These are phyloP conservation scores for Mormyrops boulengeri DNA, from an alignment of 2,797 vertebrate genomes.

Conservation along the genomic window DNA sequence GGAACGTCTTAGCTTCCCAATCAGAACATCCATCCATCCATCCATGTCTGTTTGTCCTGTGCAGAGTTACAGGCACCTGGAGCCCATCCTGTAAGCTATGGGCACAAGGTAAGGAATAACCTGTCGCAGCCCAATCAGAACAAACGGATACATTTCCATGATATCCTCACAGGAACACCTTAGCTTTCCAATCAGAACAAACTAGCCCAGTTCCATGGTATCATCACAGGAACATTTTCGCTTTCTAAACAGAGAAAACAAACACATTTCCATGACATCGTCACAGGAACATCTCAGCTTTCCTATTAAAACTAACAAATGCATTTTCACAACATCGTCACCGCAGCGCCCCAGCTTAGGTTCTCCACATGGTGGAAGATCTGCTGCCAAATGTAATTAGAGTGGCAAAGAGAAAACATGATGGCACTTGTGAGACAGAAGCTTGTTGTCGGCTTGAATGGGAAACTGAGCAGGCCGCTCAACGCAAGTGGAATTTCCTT, in stretches of 20 bases:
- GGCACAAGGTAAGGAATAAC: not conserved
- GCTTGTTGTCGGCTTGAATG: not conserved
- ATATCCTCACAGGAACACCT: no score
- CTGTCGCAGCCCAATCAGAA: not conserved
- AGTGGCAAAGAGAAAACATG: not conserved
- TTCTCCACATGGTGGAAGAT: not conserved
- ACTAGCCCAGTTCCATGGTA: not conserved
- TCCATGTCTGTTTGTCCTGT: not conserved
- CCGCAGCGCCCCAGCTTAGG: not conserved
- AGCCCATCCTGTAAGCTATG: not conserved
- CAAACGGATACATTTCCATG: not conserved
- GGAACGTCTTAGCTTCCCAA: not conserved
- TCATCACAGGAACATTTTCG: not conserved
- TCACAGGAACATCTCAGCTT: not conserved
- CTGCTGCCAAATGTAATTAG: not conserved
- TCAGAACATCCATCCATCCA: not conserved
- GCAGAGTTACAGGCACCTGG: not conserved
- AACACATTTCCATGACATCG: not conserved
- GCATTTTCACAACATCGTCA: not conserved
- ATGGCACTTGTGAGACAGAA: not conserved
- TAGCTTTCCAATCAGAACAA: not conserved
- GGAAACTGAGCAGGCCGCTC: not conserved
- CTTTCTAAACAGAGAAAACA: not conserved
- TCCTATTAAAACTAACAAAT: not conserved
- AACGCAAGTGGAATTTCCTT: not conserved